Evolutionary conservation across 2,113 vertebrate species (phyloP), one percentile per base, ranked within the genome.

Genomic region (Pseudopodoces humilis): DNA sequence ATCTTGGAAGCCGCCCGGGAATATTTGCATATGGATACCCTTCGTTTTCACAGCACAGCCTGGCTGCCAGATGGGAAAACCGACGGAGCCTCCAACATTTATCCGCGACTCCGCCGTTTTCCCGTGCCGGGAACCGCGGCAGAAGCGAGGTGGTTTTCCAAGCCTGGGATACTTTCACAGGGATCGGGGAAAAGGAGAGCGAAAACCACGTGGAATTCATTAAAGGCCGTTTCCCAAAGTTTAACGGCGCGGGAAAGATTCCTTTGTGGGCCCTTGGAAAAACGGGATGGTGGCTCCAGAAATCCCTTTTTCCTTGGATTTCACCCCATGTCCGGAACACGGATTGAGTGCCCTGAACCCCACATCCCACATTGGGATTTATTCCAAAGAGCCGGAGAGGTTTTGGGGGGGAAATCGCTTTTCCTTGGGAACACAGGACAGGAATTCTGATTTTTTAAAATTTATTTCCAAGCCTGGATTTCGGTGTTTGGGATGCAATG

Each of bases 41-140:
- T 86, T 72, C n/a, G 60, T 96, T 97, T 97, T 97, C 95, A 11
- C 98, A 68, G 97, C 93, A 96, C 98, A 98, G 98, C 96, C 97
- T 98, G 97, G 77, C 79, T 47, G 95, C 97, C 98, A 98, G 98
- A 98, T 98, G 98, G 98, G 95, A 59, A 84, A 96, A 95, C 83
- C 96, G 84, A 87, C 94, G 87, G 84, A 95, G 92, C 94, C 95
- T 96, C 97, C 95, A 92, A 97, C 92, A 13, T 97, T 97, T 83
- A 87, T 83, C 94, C 92, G 75, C 85, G 52, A 91, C 86, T 90
- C 84, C 71, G 88, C 50, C 83, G 78, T 81, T 83, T 75, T 53
- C 96, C 96, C 53, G 94, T 58, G 72, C 92, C 83, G 87, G 81
- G 53, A 92, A 77, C 94, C 85, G 77, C 70, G 75, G 67, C 91